These are phyloP conservation scores for Oscheius sp. DNA, from an alignment of 2,888 invertebrate genomes.

Conservation along the genomic window DNA sequence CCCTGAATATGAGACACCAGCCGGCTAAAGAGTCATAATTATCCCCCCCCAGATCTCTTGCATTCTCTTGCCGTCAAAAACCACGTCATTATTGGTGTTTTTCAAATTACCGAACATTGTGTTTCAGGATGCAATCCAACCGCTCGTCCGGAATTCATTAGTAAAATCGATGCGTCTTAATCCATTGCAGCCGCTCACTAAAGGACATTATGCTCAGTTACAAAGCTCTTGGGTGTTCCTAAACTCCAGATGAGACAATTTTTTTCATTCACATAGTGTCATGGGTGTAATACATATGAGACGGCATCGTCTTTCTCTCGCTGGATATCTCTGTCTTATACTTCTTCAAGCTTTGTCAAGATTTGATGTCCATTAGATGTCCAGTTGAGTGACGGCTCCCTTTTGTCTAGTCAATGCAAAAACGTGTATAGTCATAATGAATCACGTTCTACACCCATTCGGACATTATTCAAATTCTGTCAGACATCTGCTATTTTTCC, in stretches of 20 bases:
- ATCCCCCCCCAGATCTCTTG: too few relatives aligned
- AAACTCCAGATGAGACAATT: not conserved
- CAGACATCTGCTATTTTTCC: not conserved
- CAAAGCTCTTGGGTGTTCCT: not conserved
- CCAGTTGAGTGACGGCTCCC: not conserved
- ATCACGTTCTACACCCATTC: not conserved
- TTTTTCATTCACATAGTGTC: constrained; percentile 10
- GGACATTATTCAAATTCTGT: not conserved
- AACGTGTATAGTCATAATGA: constrained; percentile 8
- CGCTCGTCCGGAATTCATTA: constrained; percentile 29
- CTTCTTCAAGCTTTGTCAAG: not conserved
- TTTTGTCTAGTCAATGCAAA: constrained; percentile 7
- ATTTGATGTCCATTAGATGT: not conserved
- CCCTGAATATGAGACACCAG: too few relatives aligned
- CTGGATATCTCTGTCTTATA: not conserved
- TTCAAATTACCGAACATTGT: not conserved
- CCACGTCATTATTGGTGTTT: too few relatives aligned
- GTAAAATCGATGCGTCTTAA: constrained; percentile 27
- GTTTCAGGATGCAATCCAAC: constrained; percentile 21
- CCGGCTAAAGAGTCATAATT: too few relatives aligned
- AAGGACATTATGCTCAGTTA: constrained; percentile 18
- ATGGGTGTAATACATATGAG: constrained; percentile 25
- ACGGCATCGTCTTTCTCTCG: constrained; percentile 21
- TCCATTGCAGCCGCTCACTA: constrained; percentile 26
- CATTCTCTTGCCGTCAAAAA: too few relatives aligned